These are phyloP conservation scores for Salpingus planirostris DNA, from an alignment of 2,888 invertebrate species.

Conservation along the genomic window DNA sequence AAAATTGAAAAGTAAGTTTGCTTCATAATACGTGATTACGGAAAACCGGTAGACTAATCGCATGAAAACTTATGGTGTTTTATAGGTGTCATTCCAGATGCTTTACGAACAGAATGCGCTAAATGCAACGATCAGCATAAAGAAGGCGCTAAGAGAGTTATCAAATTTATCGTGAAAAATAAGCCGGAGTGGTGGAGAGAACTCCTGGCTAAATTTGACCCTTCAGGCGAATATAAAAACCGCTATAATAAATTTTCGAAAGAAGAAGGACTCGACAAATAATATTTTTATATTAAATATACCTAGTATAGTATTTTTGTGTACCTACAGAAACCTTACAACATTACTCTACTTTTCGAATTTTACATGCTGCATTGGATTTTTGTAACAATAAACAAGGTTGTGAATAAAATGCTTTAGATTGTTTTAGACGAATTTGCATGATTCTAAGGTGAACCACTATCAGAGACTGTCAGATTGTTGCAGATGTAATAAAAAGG, in stretches of 20 bases:
- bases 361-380: no score
- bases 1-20: slow-evolving; percentile 58
- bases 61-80: no score
- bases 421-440: no score
- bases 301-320: background rate
- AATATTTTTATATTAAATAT: no score
- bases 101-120: slow-evolving; percentile 53
- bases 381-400: no score
- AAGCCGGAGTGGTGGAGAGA: slow-evolving; percentile 53
- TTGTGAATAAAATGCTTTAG: no score
- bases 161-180: slow-evolving; percentile 54
- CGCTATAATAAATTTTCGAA: slow-evolving; percentile 52
- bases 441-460: no score
- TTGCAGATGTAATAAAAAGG: no score
- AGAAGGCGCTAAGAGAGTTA: slow-evolving; percentile 51
- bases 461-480: no score
- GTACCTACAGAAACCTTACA: slow-evolving; percentile 1
- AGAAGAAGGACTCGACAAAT: no score
- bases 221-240: slow-evolving; percentile 52
- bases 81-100: slow-evolving; percentile 64
- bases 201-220: slow-evolving; percentile 57
- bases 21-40: background rate
- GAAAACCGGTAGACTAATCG: no score
- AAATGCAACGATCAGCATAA: slow-evolving; percentile 60
- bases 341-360: no score